Evolutionary conservation across 1,140 invertebrate genomes (phyloP).

Genomic region (Manduca sexta): DNA sequence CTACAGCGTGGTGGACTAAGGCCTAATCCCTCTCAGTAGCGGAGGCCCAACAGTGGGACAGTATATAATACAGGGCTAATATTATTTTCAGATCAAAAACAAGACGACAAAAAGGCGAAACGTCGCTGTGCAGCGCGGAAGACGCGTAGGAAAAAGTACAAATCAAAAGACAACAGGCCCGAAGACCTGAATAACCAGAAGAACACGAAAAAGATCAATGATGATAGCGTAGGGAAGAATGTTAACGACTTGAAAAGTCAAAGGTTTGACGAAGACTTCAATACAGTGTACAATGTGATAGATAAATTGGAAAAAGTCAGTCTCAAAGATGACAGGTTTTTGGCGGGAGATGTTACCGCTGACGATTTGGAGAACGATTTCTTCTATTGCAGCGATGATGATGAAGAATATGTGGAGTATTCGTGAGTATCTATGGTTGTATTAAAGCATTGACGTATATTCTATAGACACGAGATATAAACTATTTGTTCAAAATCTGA

Average conservation of each 20-base stretch:
- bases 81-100: slow-evolving; percentile 28
- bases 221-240: slow-evolving; percentile 49
- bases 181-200: slow-evolving; percentile 47
- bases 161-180: slow-evolving; percentile 35
- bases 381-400: slow-evolving; percentile 49
- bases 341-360: slow-evolving; percentile 41
- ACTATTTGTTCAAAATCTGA: too few species aligned
- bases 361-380: slow-evolving; percentile 50
- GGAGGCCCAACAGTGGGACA: too few species aligned
- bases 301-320: slow-evolving; percentile 54
- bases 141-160: slow-evolving; percentile 48
- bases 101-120: slow-evolving; percentile 46
- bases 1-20: too few species aligned
- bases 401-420: slow-evolving; percentile 37
- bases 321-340: slow-evolving; percentile 50
- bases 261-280: slow-evolving; percentile 17
- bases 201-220: slow-evolving; percentile 25
- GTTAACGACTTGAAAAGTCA: slow-evolving; percentile 42
- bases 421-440: slow-evolving; percentile 26
- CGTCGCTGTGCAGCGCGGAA: slow-evolving; percentile 50
- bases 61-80: neutral
- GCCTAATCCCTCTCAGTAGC: too few species aligned
- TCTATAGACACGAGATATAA: too few species aligned
- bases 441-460: slow-evolving; percentile 9
- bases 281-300: slow-evolving; percentile 43